phyloP scores from a whole-genome alignment of 1,140 invertebrate species.

The Phthorimaea operculella region DNA sequence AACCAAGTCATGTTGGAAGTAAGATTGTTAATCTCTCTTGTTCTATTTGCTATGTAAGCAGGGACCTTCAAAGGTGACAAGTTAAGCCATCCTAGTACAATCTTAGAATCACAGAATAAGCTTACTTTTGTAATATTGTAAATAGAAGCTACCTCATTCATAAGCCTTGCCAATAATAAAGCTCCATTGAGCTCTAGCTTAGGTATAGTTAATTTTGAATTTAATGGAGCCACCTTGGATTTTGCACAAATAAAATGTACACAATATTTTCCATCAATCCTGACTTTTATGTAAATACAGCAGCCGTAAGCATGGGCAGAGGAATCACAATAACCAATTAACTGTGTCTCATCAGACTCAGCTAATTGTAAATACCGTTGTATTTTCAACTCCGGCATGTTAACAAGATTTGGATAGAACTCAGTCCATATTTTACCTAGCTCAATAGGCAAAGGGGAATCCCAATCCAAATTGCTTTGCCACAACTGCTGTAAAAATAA shows the following conservation, averaged over 20 bases:
- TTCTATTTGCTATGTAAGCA: conserved; percentile 8
- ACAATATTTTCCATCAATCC: neutral
- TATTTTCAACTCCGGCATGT: conserved; percentile 1
- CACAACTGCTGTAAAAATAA: conserved; percentile 23
- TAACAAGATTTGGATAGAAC: conserved; percentile 2
- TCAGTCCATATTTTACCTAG: neutral
- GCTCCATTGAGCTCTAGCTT: conserved; percentile 11
- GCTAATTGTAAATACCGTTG: neutral
- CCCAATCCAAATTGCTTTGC: conserved; percentile 15
- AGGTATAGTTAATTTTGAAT: conserved; percentile 7
- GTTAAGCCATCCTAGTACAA: conserved; percentile 8
- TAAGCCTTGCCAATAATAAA: conserved; percentile 6
- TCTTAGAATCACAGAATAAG: conserved; percentile 9
- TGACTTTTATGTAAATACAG: conserved; percentile 8
- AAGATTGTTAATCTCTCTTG: conserved; percentile 4
- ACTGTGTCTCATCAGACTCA: neutral
- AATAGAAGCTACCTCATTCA: conserved; percentile 1
- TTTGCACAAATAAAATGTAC: conserved; percentile 4
- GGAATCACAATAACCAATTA: conserved; percentile 11
- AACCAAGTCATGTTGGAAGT: neutral
- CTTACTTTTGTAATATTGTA: neutral
- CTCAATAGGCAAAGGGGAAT: conserved; percentile 7
- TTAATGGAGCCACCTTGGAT: conserved; percentile 6
- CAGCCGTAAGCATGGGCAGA: conserved; percentile 1
- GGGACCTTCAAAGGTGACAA: conserved; percentile 1